Percentiles rank a stretch among this genome's conserved stretches.
Conservation (phyloP, 2,888 invertebrate species). For the Caenorhabditis drosophilae region DNA sequence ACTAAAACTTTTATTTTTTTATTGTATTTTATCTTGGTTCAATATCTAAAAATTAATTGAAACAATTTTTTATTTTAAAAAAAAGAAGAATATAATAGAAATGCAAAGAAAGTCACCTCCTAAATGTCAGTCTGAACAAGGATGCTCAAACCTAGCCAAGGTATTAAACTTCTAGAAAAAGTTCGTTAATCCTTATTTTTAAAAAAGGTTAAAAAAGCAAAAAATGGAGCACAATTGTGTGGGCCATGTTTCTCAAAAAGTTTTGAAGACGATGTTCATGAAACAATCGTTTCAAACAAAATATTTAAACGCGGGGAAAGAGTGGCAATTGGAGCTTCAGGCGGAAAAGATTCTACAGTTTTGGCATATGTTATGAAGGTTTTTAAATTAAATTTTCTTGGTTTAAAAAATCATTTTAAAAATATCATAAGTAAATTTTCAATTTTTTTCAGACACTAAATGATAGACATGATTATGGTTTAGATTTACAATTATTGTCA, state of each 20-base stretch:
- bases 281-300: slow-evolving; percentile 57
- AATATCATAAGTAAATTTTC: neutral
- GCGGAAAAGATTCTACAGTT: slow-evolving; percentile 86
- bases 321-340: slow-evolving; percentile 68
- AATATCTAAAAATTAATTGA: too few relatives aligned
- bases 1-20: neutral
- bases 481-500: slow-evolving; percentile 87
- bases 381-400: neutral
- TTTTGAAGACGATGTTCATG: slow-evolving; percentile 69
- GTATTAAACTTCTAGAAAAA: neutral
- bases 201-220: slow-evolving; percentile 57
- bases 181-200: neutral
- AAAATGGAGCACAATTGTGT: slow-evolving; percentile 61
- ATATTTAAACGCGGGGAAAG: slow-evolving; percentile 53
- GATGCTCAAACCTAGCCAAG: slow-evolving; percentile 29
- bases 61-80: too few relatives aligned
- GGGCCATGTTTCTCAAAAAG: slow-evolving; percentile 59
- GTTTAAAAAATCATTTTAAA: neutral
- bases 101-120: slow-evolving; percentile 17
- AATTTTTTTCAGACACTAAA: slow-evolving; percentile 80
- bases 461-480: slow-evolving; percentile 85
- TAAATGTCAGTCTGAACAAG: slow-evolving; percentile 13
- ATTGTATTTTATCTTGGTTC: neutral
- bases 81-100: too few relatives aligned
- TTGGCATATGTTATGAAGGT: slow-evolving; percentile 82